Evolutionary conservation across 2,797 vertebrate genomes (phyloP).

Genomic region (Chrosomus eos): DNA sequence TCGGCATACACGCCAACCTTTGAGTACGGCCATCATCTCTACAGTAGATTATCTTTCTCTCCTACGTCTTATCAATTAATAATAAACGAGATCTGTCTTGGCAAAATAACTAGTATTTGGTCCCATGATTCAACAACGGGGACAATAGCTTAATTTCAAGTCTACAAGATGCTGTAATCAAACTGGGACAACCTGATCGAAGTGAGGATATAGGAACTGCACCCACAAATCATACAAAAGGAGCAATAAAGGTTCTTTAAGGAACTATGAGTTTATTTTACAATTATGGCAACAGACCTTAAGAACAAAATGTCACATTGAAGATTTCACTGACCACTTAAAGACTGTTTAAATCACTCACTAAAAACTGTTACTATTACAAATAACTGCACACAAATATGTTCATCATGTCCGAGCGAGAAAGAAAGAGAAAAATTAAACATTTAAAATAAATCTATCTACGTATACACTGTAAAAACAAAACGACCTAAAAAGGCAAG

Average conservation of each 20-base stretch:
- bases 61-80: background rate
- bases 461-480: conserved; percentile 34
- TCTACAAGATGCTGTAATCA: background rate
- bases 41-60: background rate
- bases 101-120: background rate
- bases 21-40: background rate
- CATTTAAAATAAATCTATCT: background rate
- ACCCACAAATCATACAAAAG: background rate
- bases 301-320: background rate
- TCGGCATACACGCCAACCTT: background rate
- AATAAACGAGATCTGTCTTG: background rate
- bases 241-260: background rate
- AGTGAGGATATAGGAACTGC: background rate
- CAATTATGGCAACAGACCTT: conserved; percentile 8
- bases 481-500: conserved; percentile 33
- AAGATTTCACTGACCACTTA: background rate
- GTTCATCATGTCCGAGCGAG: background rate
- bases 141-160: background rate
- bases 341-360: background rate
- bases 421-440: background rate
- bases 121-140: background rate
- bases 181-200: background rate
- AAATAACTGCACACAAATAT: background rate
- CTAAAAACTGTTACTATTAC: conserved; percentile 10
- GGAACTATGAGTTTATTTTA: conserved; percentile 28